phyloP scores from a whole-genome alignment of 2,113 vertebrate species.

The Cricetomys ansorgei region DNA sequence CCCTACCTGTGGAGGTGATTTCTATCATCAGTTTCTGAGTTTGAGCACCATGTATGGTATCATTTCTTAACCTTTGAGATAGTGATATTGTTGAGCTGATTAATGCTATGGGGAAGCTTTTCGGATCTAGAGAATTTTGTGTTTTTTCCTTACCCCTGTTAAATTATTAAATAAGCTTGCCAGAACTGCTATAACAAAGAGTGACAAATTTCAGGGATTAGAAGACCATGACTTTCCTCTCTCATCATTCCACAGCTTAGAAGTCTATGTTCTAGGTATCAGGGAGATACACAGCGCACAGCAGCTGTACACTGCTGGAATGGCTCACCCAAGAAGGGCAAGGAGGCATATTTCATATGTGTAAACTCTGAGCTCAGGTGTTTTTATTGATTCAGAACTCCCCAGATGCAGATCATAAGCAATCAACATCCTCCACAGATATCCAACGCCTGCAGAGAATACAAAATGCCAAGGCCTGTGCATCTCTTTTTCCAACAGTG shows the following conservation, averaged over 20 bases:
- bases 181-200: not conserved
- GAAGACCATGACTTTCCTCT: not conserved
- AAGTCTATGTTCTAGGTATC: too few relatives aligned
- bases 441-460: too few relatives aligned
- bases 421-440: too few relatives aligned
- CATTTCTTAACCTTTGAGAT: not conserved
- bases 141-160: not conserved
- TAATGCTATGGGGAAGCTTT: not conserved
- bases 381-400: too few relatives aligned
- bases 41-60: not conserved
- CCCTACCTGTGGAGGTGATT: not conserved
- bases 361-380: too few relatives aligned
- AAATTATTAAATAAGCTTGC: not conserved
- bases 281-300: too few relatives aligned
- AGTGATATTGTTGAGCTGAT: not conserved
- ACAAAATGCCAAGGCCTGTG: too few relatives aligned
- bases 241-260: not conserved
- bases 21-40: not conserved
- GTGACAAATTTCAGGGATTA: not conserved
- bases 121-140: not conserved
- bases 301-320: too few relatives aligned
- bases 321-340: too few relatives aligned
- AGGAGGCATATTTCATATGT: too few relatives aligned
- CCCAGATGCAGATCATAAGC: too few relatives aligned
- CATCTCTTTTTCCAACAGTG: too few relatives aligned